Evolutionary conservation across 2,113 vertebrate genomes (phyloP), one percentile per base, ranked within the genome.

Genomic region (Colistium nudipinnis): DNA sequence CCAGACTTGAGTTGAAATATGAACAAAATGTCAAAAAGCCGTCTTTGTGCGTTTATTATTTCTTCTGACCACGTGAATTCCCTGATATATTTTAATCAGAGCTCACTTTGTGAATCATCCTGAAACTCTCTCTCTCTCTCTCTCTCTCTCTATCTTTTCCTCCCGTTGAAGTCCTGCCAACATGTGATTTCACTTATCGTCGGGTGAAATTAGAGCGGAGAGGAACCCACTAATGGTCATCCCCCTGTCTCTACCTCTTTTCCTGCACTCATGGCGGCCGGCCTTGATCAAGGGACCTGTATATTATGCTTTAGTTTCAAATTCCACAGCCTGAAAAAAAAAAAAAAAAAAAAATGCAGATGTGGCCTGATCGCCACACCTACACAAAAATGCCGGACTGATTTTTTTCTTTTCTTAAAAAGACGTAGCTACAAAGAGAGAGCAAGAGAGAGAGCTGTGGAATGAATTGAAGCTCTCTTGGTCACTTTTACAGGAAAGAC

Each of bases 171-270:
- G 64, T 6, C 44, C 67, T 38, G 82, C 89, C 87, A 87, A 88
- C 90, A 92, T 90, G 87, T 90, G 89, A 93, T 90, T 91, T 90
- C 87, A 91, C 90, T 90, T 91, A 89, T 83, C 87, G 89, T 63
- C 36, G 77, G 80, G 80, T 74, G 79, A 78, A 91, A 89, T 82
- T 77, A 87, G 76, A 88, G 85, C 30, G 74, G 77, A 89, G 81
- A 89, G 68, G 80, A 86, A 87, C 80, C 80, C 85, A 77, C 78
- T 85, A 85, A 89, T 85, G 89, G 87, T 86, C 86, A 90, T 82
- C 78, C 80, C 57, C 43, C 82, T 57, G 80, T 71, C 84, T 88
- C 83, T 76, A 62, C 82, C 74, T 76, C 85, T 70, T 64, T 53
- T 6, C 76, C 73, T 51, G 71, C 57, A 43, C 82, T 78, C 78